phyloP scores from a whole-genome alignment of 92 coral and sea anemone species.

The Actinostola sp. region DNA sequence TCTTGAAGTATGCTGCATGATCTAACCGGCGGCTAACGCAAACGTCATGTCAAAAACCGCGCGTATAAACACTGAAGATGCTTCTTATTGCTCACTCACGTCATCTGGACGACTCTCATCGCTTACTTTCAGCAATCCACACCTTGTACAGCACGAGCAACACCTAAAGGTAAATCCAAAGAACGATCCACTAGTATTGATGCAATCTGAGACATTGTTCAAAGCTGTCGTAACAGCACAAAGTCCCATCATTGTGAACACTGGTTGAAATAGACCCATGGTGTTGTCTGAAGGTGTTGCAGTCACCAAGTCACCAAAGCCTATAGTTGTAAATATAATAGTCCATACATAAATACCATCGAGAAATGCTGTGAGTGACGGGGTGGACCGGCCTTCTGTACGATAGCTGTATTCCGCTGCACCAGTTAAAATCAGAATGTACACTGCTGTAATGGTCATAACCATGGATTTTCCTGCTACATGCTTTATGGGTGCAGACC shows the following conservation, averaged over 20 bases:
- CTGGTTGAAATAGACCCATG: neutral
- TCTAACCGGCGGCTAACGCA: too few species aligned
- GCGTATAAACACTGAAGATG: too few species aligned
- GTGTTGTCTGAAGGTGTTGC: neutral
- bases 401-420: too few species aligned
- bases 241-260: neutral
- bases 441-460: conserved; percentile 8
- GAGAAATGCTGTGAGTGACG: neutral
- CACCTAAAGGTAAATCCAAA: neutral
- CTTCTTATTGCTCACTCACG: too few species aligned
- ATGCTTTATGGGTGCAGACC: conserved; percentile 10
- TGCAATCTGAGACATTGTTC: neutral
- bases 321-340: conserved; percentile 13
- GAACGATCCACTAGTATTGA: neutral
- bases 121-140: neutral
- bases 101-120: too few species aligned
- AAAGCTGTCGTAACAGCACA: neutral
- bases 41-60: too few species aligned
- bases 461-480: conserved; percentile 26
- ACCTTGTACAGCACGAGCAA: neutral
- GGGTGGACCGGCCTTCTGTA: too few species aligned
- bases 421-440: neutral
- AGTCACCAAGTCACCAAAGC: conserved; percentile 12
- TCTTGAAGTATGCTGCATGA: too few species aligned
- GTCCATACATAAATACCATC: conserved; percentile 3